Conservation (phyloP, 1,140 invertebrate species). For the Dysdera silvatica region DNA sequence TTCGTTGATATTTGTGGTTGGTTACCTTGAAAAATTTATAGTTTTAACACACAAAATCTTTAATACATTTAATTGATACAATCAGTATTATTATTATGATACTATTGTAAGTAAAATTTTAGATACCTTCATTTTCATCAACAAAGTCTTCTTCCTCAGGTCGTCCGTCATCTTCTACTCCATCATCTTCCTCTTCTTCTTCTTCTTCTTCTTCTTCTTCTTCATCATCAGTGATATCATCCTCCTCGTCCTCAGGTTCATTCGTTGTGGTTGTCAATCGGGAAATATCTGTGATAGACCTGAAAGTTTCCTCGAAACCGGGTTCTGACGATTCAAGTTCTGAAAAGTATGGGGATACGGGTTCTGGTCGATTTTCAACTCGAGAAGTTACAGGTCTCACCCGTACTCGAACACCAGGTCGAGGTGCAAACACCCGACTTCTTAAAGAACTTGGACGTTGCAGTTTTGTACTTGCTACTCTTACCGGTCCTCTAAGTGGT, state of each 20-base stretch:
- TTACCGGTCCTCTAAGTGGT: slow-evolving; percentile 14
- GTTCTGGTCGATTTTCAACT: too few relatives aligned
- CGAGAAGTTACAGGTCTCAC: slow-evolving; percentile 6
- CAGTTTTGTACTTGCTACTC: slow-evolving; percentile 10
- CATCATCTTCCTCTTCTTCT: background rate
- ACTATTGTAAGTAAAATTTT: background rate
- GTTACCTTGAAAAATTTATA: too few relatives aligned
- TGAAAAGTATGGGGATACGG: too few relatives aligned
- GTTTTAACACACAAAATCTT: background rate
- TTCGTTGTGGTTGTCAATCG: too few relatives aligned
- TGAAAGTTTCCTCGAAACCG: too few relatives aligned
- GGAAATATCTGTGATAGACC: too few relatives aligned
- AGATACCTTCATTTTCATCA: background rate
- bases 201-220: background rate
- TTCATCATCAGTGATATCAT: background rate
- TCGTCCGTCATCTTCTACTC: background rate
- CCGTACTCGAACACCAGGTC: slow-evolving; percentile 24
- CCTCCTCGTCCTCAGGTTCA: background rate
- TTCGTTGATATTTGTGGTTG: too few relatives aligned
- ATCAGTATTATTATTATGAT: background rate
- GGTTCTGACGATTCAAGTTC: too few relatives aligned
- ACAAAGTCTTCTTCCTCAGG: background rate
- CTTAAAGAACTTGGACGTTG: slow-evolving; percentile 14
- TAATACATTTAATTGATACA: background rate
- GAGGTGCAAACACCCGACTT: slow-evolving; percentile 12